Base-by-base conservation (phyloP, 2,888 invertebrate species). In the Thalpophila matura region DNA sequence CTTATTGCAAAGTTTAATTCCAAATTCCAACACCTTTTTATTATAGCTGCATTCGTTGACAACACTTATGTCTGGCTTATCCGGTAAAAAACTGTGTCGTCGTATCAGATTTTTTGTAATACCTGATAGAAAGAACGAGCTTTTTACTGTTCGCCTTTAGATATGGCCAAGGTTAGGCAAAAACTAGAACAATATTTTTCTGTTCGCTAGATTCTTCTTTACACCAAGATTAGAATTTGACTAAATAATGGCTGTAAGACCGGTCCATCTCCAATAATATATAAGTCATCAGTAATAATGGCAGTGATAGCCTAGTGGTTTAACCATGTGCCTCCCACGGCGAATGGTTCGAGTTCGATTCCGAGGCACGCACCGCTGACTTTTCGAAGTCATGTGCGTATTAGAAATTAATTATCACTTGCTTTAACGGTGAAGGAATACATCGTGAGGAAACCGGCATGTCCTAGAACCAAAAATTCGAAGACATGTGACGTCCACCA, bases 1-100 rank as follows among this genome's bases (percentile, higher is more conserved):
- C 12, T 67, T 51, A 49, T 77, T 64, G 78, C 54, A 16, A 57
- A 56, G 58, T 55, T 38, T 40, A 64, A 55, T 31, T 35, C 7
- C 20, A 66, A 71, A 64, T 31, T 38, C 27, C 56, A 45, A 56
- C 65, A 45, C 22, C 33, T 60, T 66, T 76, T 74, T 58, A 42
- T 46, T 46, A 33, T 54, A 10, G 9, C 18, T 72, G 72, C 49
- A 37, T 46, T 58, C 46, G 56, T 51, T 51, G 50, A 57, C 42
- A 43, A 43, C 43, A 55, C 33, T 51, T 35, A 55, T 37, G 16
- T 42, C 6, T 22, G 18, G 16, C 40, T 47, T 54, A 63, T 64
- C 46, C 35, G 64, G 54, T 31, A 22, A 40, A 31, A 70, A 35
- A 51, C 4, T 20, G 12, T n/a, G 26, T 20, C 0, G 12, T 7